A percentile compares a stretch with the other conserved stretches of the same genome.
phyloP scores from a whole-genome alignment of 2,888 invertebrate species.

The Cryptus armator region DNA sequence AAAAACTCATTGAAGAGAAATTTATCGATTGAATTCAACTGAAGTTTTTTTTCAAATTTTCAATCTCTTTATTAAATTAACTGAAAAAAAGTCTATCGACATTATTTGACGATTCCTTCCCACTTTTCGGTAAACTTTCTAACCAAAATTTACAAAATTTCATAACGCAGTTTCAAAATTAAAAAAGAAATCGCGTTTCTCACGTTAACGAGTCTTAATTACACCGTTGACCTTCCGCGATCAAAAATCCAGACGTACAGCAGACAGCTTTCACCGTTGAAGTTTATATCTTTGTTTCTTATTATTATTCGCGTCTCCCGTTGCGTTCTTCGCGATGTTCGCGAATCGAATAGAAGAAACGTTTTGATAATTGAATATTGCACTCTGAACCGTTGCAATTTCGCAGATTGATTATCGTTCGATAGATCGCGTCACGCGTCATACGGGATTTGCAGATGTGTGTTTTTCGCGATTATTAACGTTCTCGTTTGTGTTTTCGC shows the following conservation, averaged over 20 bases:
- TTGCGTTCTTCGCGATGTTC: background rate
- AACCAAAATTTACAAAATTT: background rate
- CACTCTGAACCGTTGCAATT: slow-evolving; percentile 15
- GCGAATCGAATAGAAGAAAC: background rate
- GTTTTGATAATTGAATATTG: slow-evolving; percentile 6
- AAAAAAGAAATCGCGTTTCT: background rate
- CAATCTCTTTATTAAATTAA: background rate
- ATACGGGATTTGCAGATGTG: background rate
- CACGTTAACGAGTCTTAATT: background rate
- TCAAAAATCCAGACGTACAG: background rate
- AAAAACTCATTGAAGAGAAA: background rate
- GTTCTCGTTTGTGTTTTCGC: background rate
- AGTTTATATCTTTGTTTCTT: background rate
- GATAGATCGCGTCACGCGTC: background rate
- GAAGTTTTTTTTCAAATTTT: background rate
- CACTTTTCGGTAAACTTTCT: background rate
- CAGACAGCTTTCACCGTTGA: slow-evolving; percentile 28
- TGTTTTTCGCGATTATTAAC: background rate
- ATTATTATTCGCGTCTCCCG: background rate
- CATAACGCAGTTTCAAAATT: background rate
- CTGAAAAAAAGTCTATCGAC: background rate
- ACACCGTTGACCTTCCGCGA: slow-evolving; percentile 3
- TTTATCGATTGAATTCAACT: background rate
- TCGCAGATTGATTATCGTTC: slow-evolving; percentile 20
- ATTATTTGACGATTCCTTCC: background rate